Base-by-base conservation (phyloP, 2,797 vertebrate genomes). In the Microhierax caerulescens region DNA sequence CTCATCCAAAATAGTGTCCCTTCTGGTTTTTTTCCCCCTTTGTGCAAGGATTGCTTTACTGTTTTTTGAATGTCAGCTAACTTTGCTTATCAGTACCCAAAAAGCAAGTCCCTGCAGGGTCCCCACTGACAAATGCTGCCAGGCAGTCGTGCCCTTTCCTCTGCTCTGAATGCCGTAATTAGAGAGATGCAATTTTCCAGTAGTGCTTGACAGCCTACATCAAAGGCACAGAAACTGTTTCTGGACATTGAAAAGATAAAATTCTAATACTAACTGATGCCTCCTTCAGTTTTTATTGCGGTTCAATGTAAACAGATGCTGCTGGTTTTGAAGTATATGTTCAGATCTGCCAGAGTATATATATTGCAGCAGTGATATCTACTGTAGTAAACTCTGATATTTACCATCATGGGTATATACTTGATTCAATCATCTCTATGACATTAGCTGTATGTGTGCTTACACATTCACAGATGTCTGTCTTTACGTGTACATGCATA, bases 241-340 rank as follows among this genome's bases (percentile, higher is more conserved):
- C 96, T 97, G 96, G 97, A 97, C 91, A 88, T 88, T 96, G 90
- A 91, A 97, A 97, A 97, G 96, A 97, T 95, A 96, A 97, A 95
- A 95, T 93, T 94, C 92, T 96, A 92, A 96, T 94, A 88, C 75
- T 89, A 90, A 90, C 93, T 96, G 96, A 97, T 97, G 85, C 70
- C 80, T 88, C 88, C 59, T 85, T 97, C 94, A 70, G 73, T 84
- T 97, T 97, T 95, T 95, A 95, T 95, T 97, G 85, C 76, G 88
- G 88, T 59, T 81, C 89, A 63, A 11, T 45, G 69, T 88, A 95
- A 92, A 96, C 94, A 91, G 83, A 81, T 82, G 82, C 88, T 63
- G 79, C 91, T 95, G 84, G 64, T n/a, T 94, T 91, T 75, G 69
- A 85, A 91, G 74, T 63, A 1, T 75, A 8, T 25, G 74, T 60